A percentile compares a stretch with the other conserved stretches of the same genome.
Conservation (phyloP, 1,140 invertebrate genomes). For the Lanistes nyassanus region DNA sequence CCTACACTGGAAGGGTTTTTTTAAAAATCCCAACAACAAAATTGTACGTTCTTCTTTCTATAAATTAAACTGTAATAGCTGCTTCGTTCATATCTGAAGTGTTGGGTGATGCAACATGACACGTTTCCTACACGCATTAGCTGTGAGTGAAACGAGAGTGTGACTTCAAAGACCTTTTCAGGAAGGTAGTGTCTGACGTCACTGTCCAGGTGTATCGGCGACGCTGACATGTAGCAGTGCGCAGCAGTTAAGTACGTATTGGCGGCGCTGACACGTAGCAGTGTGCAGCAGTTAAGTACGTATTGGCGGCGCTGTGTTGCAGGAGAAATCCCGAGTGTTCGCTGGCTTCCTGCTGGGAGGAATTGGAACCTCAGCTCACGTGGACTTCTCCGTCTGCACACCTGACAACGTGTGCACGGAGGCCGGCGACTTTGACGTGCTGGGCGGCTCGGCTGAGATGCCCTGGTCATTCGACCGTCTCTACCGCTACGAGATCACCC, state of each 20-base stretch:
- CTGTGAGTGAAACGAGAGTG: too few species aligned
- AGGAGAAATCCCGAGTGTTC: slow-evolving; percentile 30
- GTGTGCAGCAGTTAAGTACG: too few species aligned
- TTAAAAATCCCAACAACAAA: neutral
- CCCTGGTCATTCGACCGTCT: slow-evolving; percentile 37
- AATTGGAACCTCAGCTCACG: slow-evolving; percentile 27
- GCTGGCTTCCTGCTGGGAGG: slow-evolving; percentile 32
- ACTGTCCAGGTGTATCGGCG: slow-evolving; percentile 23
- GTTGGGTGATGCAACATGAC: neutral
- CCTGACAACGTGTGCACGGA: slow-evolving; percentile 12
- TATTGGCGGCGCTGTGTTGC: too few species aligned
- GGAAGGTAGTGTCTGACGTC: too few species aligned
- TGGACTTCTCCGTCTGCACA: slow-evolving; percentile 28
- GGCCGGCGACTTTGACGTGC: slow-evolving; percentile 28
- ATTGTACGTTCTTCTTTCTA: neutral
- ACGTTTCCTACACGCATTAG: neutral
- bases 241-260: too few species aligned
- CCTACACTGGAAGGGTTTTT: neutral
- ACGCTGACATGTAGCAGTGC: slow-evolving; percentile 4
- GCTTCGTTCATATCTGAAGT: neutral
- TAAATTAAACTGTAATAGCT: neutral
- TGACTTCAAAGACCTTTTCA: too few species aligned
- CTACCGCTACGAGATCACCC: slow-evolving; percentile 41
- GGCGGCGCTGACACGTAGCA: too few species aligned
- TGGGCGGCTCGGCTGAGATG: slow-evolving; percentile 37